Percentiles rank a stretch among this genome's conserved stretches.
Evolutionary conservation across 2,113 vertebrate genomes (phyloP).

Genomic region (Nyctibius bracteatus): DNA sequence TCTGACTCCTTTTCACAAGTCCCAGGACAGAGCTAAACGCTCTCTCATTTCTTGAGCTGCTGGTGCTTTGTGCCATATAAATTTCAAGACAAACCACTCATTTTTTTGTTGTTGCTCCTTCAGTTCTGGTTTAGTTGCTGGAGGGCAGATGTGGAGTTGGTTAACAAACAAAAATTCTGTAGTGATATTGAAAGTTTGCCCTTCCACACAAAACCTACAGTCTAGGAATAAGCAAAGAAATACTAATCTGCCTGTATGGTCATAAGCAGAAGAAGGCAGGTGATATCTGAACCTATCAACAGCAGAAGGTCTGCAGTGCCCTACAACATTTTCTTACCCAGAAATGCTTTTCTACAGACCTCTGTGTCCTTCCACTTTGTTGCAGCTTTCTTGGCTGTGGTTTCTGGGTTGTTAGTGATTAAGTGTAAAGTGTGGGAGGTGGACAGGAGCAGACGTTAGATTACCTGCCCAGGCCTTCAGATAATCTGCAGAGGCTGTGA

Average conservation of each 20-base stretch:
- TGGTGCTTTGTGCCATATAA: not conserved
- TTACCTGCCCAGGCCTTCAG: not conserved
- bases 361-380: not conserved
- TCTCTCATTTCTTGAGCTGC: not conserved
- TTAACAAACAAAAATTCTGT: not conserved
- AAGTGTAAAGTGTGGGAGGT: not conserved
- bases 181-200: not conserved
- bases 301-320: not conserved
- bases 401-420: not conserved
- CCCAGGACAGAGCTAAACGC: not conserved
- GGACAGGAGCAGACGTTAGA: not conserved
- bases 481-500: not conserved
- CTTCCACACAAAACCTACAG: not conserved
- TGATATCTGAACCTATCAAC: not conserved
- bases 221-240: not conserved
- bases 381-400: not conserved
- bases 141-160: not conserved
- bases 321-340: not conserved
- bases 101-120: not conserved
- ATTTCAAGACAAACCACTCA: not conserved
- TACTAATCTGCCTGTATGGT: not conserved
- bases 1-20: not conserved
- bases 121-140: not conserved
- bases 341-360: not conserved
- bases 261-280: not conserved